Evolutionary conservation across 1,140 invertebrate genomes (phyloP).

Genomic region (Caenorhabditis inopinata): DNA sequence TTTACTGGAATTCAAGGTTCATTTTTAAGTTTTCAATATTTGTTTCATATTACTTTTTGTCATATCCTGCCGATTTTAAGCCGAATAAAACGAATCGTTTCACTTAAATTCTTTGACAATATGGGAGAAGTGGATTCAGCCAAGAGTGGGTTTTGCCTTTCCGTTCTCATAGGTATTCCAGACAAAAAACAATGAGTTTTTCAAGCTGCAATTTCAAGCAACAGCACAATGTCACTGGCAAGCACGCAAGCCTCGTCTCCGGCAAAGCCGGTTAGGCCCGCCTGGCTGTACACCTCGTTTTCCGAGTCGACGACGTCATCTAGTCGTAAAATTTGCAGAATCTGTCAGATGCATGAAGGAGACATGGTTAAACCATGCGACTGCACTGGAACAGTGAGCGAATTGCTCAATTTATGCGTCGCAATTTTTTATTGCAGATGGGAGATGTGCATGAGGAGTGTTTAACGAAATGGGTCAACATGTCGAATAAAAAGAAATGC

Average conservation of each 20-base stretch:
- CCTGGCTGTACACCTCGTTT: neutral
- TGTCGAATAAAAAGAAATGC: slow-evolving; percentile 37
- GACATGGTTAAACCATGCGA: slow-evolving; percentile 37
- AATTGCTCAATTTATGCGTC: too few relatives aligned
- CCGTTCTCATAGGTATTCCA: too few relatives aligned
- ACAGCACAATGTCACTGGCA: neutral
- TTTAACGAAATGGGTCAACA: slow-evolving; percentile 36
- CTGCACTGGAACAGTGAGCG: slow-evolving; percentile 37
- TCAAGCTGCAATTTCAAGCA: neutral
- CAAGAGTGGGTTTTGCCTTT: neutral
- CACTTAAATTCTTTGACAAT: neutral
- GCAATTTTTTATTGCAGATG: neutral
- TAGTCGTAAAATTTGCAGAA: slow-evolving; percentile 33
- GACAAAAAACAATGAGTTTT: neutral
- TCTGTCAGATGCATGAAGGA: slow-evolving; percentile 45
- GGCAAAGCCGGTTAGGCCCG: neutral
- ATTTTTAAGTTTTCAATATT: neutral
- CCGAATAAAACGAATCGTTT: neutral
- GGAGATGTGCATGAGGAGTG: slow-evolving; percentile 45
- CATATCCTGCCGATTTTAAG: neutral
- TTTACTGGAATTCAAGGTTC: neutral
- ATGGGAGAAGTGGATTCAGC: neutral
- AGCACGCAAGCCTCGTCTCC: neutral
- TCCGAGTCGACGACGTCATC: neutral
- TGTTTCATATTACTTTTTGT: neutral